phyloP scores from a whole-genome alignment of 2,888 invertebrate species.

The Neoascia interrupta region DNA sequence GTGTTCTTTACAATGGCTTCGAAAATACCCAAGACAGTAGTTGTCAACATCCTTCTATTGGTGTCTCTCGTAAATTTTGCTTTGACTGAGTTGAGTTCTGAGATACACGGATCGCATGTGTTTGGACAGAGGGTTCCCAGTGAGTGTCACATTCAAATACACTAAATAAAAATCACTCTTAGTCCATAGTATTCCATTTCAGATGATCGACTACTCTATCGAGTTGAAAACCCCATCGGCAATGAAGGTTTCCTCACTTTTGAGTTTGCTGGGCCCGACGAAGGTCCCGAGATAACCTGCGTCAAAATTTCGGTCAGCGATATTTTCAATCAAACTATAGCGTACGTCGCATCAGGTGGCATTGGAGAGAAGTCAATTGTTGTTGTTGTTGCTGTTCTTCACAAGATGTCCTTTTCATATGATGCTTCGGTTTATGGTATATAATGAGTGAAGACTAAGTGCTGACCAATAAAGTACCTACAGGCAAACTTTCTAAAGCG shows the following conservation, averaged over 20 bases:
- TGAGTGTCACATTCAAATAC: not conserved
- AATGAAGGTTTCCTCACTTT: constrained; percentile 17
- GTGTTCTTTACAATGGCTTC: not conserved
- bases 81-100: not conserved
- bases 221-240: constrained; percentile 15
- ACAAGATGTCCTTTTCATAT: constrained; percentile 17
- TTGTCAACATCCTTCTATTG: not conserved
- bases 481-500: not conserved
- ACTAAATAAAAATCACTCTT: not conserved
- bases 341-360: constrained; percentile 35
- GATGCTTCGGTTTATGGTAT: constrained; percentile 25
- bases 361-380: constrained; percentile 37
- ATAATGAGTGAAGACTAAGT: not conserved
- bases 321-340: constrained; percentile 28
- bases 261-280: not conserved
- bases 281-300: constrained; percentile 17
- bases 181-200: too few species aligned
- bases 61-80: not conserved
- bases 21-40: not conserved
- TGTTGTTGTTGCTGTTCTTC: constrained; percentile 16
- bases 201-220: constrained; percentile 40
- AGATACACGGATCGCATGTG: constrained; percentile 6
- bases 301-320: constrained; percentile 20
- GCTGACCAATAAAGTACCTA: not conserved
- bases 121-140: constrained; percentile 26